Conservation (phyloP, 2,113 vertebrate genomes). For the Grantiella picta region DNA sequence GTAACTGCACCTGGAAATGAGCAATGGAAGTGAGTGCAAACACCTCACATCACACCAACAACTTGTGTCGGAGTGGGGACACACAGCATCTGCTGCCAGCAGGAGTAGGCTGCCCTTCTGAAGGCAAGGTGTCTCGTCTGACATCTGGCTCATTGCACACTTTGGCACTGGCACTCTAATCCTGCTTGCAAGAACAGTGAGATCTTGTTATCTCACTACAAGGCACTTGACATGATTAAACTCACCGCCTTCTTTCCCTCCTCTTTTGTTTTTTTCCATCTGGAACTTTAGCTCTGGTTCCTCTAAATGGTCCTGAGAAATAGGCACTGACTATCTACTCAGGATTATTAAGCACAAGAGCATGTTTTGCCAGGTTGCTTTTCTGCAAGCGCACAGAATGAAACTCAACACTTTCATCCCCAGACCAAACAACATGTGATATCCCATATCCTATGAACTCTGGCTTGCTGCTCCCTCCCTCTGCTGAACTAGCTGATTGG, state of each 20-base stretch:
- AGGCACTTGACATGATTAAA: neutral
- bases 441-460: neutral
- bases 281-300: neutral
- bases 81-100: neutral
- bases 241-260: neutral
- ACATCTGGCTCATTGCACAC: neutral
- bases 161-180: neutral
- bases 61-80: neutral
- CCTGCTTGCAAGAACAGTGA: neutral
- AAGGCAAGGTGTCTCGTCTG: neutral
- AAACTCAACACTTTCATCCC: neutral
- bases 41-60: neutral
- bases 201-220: neutral
- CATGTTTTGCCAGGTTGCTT: neutral
- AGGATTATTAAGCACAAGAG: neutral
- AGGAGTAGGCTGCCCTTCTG: neutral
- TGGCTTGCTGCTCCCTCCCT: neutral
- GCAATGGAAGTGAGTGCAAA: neutral
- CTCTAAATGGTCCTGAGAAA: neutral
- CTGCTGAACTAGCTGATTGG: neutral
- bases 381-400: neutral
- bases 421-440: neutral
- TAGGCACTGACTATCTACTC: neutral
- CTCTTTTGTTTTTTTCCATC: neutral
- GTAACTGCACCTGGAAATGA: neutral